phyloP scores from a whole-genome alignment of 2,797 vertebrate species.

The Pseudomugil gertrudae region DNA sequence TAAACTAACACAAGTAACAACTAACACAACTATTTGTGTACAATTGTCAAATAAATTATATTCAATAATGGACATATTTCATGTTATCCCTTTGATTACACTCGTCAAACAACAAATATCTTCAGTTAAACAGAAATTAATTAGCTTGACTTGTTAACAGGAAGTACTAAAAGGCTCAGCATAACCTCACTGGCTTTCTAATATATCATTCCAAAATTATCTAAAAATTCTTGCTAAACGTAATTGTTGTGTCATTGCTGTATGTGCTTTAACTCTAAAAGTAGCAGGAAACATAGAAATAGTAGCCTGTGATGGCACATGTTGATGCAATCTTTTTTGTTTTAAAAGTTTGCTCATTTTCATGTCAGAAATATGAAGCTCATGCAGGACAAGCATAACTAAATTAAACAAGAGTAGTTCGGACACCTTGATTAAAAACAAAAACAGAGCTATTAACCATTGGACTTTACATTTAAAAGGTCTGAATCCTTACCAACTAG shows the following conservation, averaged over 20 bases:
- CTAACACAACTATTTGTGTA: no score
- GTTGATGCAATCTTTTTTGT: no score
- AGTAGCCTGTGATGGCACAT: no score
- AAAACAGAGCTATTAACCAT: neutral
- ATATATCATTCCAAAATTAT: neutral
- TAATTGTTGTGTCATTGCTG: neutral
- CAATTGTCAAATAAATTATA: neutral
- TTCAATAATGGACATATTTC: constrained; percentile 4
- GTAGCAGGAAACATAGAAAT: no score
- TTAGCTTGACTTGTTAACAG: neutral
- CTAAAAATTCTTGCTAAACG: neutral
- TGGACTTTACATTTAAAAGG: neutral
- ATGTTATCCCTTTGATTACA: neutral
- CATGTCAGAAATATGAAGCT: no score
- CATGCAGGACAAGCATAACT: no score
- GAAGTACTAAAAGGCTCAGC: neutral
- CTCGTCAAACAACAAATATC: neutral
- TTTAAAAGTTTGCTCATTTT: no score
- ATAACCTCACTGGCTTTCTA: neutral
- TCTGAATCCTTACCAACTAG: neutral
- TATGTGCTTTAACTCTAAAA: no score
- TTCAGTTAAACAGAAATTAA: neutral
- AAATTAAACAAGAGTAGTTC: no score
- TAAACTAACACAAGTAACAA: neutral
- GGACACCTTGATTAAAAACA: neutral